Evolutionary conservation across 2,888 invertebrate species (phyloP), one percentile per base, ranked within the genome.

Genomic region (Athrips mouffetella): DNA sequence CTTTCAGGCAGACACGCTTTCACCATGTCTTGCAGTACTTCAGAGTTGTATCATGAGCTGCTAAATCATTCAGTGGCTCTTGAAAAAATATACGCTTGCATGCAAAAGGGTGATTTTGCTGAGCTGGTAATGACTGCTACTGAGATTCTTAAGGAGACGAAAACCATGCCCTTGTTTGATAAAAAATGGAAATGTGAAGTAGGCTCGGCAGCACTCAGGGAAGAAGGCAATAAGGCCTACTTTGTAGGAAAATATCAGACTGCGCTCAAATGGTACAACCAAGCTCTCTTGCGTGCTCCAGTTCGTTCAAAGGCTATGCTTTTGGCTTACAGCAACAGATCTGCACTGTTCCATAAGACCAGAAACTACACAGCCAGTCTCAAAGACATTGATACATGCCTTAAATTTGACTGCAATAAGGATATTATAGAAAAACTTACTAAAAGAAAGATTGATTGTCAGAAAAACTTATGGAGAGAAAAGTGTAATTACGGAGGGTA

Each of bases 321-420:
- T 39, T 42, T 65, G 4, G 70, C 63, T 2, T 63, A 61, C 37
- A 60, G 63, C 46, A 64, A 66, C 30, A 59, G 70, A 55, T 70
- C 72, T 20, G 62, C 58, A 0, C 29, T 69, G 10, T 51, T 67
- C 1, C 49, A 41, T 1, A 55, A 52, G 11, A 15, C 51, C 3
- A 37, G 53, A 15, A 48, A 45, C 2, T 62, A 48, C 27, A 21
- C n/a, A 6, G 65, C 59, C 2, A 60, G 65, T 47, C 6, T 60
- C 6, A 46, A 50, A 10, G 72, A 72, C 23, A 63, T 70, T 18
- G 57, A 63, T 2, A 52, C 33, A 23, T 63, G 64, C 31, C 54
- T 65, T 11, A 29, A 25, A 0, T 48, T 65, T 44, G 58, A 54
- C 2, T 67, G 63, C 39, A 60, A 66, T 1, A 13, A 47, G 8